phyloP scores from a whole-genome alignment of 2,888 invertebrate species.

The Morpho deidamia region DNA sequence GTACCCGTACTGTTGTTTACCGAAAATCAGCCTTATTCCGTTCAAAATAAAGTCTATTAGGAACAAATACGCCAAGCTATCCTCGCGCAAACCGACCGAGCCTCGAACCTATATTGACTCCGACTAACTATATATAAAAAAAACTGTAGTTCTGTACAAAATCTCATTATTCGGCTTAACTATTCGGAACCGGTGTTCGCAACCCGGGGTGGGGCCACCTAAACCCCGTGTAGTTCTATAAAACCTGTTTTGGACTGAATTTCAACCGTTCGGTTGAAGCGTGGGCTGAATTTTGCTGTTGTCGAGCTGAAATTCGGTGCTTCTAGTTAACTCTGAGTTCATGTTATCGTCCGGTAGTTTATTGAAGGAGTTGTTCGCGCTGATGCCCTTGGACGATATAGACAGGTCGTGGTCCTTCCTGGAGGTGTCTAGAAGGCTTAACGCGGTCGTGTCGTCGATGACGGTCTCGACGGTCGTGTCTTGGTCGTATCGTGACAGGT shows the following conservation, averaged over 20 bases:
- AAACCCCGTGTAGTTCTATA: conserved; percentile 58
- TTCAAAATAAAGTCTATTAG: conserved; percentile 71
- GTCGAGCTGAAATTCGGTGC: conserved; percentile 44
- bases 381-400: conserved; percentile 26
- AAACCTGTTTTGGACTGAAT: conserved; percentile 13
- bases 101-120: conserved; percentile 5
- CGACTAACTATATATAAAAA: conserved; percentile 7
- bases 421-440: conserved; percentile 53
- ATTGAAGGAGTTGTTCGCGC: conserved; percentile 41
- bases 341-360: conserved; percentile 71
- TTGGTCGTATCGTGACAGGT: conserved; percentile 51
- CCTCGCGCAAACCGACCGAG: conserved; percentile 42
- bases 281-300: conserved; percentile 64
- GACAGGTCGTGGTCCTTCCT: conserved; percentile 36
- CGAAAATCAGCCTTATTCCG: conserved; percentile 65
- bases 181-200: conserved; percentile 26
- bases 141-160: conserved; percentile 45
- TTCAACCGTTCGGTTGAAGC: conserved; percentile 71
- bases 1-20: conserved; percentile 65
- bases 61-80: conserved; percentile 61
- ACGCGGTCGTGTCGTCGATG: conserved; percentile 36
- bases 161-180: conserved; percentile 34
- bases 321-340: conserved; percentile 61
- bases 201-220: conserved; percentile 50
- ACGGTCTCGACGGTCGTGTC: conserved; percentile 54